Conservation (phyloP, 2,888 invertebrate genomes). For the Drosophila eohydei region DNA sequence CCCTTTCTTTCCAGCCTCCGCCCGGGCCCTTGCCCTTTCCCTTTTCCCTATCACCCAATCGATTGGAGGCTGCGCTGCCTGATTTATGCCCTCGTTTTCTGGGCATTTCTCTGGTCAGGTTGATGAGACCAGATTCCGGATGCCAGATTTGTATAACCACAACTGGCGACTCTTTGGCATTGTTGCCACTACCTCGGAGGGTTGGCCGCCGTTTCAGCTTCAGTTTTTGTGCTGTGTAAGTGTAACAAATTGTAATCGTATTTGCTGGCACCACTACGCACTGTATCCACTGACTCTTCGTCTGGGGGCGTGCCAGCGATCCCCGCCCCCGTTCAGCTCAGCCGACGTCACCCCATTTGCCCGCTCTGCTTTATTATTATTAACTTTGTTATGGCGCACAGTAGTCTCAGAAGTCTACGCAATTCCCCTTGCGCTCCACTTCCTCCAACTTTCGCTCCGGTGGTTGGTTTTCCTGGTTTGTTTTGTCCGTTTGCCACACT, state of each 20-base stretch:
- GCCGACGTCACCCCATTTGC: conserved; percentile 10
- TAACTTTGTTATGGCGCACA: conserved; percentile 74
- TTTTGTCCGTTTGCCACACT: conserved; percentile 57
- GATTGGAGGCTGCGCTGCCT: conserved; percentile 54
- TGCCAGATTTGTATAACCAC: conserved; percentile 67
- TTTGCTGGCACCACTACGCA: conserved; percentile 56
- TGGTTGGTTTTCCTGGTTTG: conserved; percentile 35
- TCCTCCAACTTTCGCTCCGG: not conserved
- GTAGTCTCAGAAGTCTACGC: conserved; percentile 55
- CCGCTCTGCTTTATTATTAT: conserved; percentile 69
- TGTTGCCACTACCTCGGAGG: conserved; percentile 29
- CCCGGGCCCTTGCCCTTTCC: conserved; percentile 1
- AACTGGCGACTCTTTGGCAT: conserved; percentile 75
- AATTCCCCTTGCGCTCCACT: conserved; percentile 19
- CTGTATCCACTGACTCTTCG: conserved; percentile 40
- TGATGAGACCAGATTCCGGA: conserved; percentile 65
- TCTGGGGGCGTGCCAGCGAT: conserved; percentile 51
- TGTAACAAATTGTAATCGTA: conserved; percentile 79
- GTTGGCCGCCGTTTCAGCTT: conserved; percentile 20
- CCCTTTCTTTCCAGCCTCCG: not conserved
- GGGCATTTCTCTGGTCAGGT: conserved; percentile 70
- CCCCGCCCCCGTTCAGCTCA: conserved; percentile 18
- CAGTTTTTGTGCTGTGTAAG: conserved; percentile 76
- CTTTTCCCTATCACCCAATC: conserved; percentile 59
- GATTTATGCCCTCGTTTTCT: conserved; percentile 66